These are phyloP conservation scores for Troides helena DNA, from an alignment of 2,888 invertebrate species.

Conservation along the genomic window DNA sequence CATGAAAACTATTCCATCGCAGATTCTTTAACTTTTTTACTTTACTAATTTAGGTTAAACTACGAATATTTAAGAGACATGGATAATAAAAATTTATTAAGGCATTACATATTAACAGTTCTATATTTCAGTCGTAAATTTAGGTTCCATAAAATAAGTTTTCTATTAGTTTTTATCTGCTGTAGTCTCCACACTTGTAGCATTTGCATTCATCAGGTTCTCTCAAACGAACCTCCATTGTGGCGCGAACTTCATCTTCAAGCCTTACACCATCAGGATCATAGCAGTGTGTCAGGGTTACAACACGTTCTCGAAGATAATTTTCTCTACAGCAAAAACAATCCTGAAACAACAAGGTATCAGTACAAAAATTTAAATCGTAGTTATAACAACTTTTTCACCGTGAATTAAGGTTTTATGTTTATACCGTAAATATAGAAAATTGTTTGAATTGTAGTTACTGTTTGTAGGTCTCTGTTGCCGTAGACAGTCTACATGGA, in stretches of 20 bases:
- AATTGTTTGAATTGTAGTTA: no score
- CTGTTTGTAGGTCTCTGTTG: no score
- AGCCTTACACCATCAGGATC: slow-evolving; percentile 91
- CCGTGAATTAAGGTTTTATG: no score
- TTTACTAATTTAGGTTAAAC: background rate
- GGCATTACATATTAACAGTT: background rate
- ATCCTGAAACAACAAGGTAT: slow-evolving; percentile 81
- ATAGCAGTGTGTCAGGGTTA: slow-evolving; percentile 91
- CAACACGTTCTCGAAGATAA: slow-evolving; percentile 88
- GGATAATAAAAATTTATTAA: background rate
- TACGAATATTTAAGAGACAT: background rate
- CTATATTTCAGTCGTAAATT: background rate
- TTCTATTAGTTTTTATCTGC: slow-evolving; percentile 70
- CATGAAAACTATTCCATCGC: no score
- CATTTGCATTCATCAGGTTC: slow-evolving; percentile 95
- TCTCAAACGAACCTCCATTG: slow-evolving; percentile 90
- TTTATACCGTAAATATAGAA: no score
- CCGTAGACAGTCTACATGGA: no score
- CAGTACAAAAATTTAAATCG: background rate
- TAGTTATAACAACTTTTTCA: background rate
- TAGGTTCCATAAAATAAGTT: background rate
- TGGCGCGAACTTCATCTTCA: slow-evolving; percentile 83
- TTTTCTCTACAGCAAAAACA: slow-evolving; percentile 96
- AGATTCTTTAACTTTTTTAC: background rate
- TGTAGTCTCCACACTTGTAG: slow-evolving; percentile 92